A percentile compares a stretch with the other conserved stretches of the same genome.
phyloP scores from a whole-genome alignment of 1,140 invertebrate species.

The Formica selysi region DNA sequence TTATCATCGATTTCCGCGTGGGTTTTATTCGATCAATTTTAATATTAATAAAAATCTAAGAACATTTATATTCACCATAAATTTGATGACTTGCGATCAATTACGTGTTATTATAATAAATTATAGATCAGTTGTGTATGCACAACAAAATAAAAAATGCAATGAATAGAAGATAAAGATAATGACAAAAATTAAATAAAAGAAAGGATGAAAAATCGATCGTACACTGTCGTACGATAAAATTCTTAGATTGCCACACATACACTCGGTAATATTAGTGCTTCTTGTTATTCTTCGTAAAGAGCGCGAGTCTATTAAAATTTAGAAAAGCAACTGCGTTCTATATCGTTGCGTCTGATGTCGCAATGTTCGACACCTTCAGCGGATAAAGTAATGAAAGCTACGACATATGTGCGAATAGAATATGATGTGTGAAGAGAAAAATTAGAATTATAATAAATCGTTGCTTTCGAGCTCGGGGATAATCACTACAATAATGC shows the following conservation, averaged over 20 bases:
- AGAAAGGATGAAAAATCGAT: too few relatives aligned
- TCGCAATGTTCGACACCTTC: neutral
- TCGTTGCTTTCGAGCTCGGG: neutral
- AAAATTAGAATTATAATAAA: constrained; percentile 49
- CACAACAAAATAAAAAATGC: too few relatives aligned
- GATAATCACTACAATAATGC: constrained; percentile 9
- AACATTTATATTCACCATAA: neutral
- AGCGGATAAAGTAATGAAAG: constrained; percentile 34
- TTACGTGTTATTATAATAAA: too few relatives aligned
- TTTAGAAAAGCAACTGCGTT: constrained; percentile 24
- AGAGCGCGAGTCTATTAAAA: neutral
- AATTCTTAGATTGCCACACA: neutral
- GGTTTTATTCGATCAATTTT: neutral
- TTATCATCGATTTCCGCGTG: neutral
- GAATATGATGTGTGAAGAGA: neutral
- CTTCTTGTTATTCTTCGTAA: constrained; percentile 34
- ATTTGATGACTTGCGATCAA: neutral
- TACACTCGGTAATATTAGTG: neutral
- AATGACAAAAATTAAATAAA: too few relatives aligned
- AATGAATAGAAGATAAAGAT: too few relatives aligned
- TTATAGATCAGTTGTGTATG: too few relatives aligned
- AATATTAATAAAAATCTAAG: neutral
- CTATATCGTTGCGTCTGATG: neutral
- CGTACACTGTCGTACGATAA: neutral
- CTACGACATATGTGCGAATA: neutral